Base-by-base conservation (phyloP, 2,113 vertebrate genomes). In the Sarotherodon lohbergeri region DNA sequence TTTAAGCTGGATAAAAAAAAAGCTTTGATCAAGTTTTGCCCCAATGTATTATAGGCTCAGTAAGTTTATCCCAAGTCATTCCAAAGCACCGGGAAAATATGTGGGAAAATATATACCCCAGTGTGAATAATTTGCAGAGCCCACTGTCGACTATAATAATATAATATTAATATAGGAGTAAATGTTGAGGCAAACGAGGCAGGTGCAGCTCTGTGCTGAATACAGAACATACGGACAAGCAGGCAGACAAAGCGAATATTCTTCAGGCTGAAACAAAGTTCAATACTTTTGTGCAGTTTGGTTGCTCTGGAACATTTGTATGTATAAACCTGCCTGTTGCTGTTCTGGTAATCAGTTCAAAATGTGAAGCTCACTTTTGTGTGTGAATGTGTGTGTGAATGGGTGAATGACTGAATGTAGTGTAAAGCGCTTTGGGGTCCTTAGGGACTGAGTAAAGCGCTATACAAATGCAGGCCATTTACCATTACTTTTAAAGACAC, bases 231-330 rank as follows among this genome's bases (percentile, higher is more conserved):
- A 73, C 5, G 4, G 41, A 43, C 66, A 43, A 43, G 66, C 36
- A 43, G 39, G 36, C 4, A 13, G 66, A 27, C 5, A 3, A 66
- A 22, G 19, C 0, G 0, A 66, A 66, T 66, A n/a, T 39, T 66
- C 6, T 66, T 66, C 34, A 66, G 61, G 10, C 34, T 66, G 19
- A 66, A 66, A 66, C 34, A 39, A 66, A 66, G 34, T 39, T 66
- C 0, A 4, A 39, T 39, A 39, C n/a, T 66, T 76, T 50, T 76
- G 16, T 50, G 2, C 71, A 50, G 16, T 50, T 76, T 76, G 71
- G 24, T 50, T 14, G 71, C 46, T 78, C 6, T 56, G 54, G 10
- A 12, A 34, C 73, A 34, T 52, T 52, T 52, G 46, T 5, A 78
- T 78, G 17, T 52, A 13, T 13, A 32, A 78, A 52, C 6, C 17